Evolutionary conservation across 2,113 vertebrate genomes (phyloP).

Genomic region (Cryptomyrus ogoouensis): DNA sequence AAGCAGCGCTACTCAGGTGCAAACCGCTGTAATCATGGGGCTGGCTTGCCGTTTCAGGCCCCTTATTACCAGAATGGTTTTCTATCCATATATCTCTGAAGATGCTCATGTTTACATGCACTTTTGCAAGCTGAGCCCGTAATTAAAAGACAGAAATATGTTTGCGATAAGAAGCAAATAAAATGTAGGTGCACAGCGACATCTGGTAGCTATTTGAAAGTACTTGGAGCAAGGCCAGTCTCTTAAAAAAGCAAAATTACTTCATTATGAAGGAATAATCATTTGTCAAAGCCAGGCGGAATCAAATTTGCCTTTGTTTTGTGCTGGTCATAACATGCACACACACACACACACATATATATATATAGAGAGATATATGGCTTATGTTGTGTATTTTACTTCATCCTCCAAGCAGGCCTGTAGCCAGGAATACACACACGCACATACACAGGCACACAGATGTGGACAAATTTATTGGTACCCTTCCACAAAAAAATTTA

Average conservation of each 20-base stretch:
- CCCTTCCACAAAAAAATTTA: too few relatives aligned
- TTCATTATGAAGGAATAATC: constrained; percentile 58
- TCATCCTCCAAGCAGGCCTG: not conserved
- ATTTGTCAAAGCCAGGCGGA: constrained; percentile 18
- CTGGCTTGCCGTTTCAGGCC: not conserved
- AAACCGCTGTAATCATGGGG: constrained; percentile 35
- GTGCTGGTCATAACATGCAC: not conserved
- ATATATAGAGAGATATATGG: not conserved
- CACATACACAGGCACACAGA: too few relatives aligned
- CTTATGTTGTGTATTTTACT: not conserved
- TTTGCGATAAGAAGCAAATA: constrained; percentile 40
- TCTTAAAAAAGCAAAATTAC: constrained; percentile 53
- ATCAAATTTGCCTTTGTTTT: not conserved
- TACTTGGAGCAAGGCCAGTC: constrained; percentile 56
- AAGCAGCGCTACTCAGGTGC: constrained; percentile 39
- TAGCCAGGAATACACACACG: too few relatives aligned
- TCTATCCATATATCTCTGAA: not conserved
- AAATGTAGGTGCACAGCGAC: constrained; percentile 43
- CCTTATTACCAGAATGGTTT: not conserved
- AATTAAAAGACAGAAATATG: constrained; percentile 33
- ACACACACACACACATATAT: not conserved
- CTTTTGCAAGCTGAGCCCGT: not conserved
- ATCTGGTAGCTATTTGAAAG: constrained; percentile 63
- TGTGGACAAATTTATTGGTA: too few relatives aligned
- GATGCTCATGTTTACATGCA: not conserved